Evolutionary conservation across 1,140 invertebrate species (phyloP).

Genomic region (Metopolophium dirhodum): DNA sequence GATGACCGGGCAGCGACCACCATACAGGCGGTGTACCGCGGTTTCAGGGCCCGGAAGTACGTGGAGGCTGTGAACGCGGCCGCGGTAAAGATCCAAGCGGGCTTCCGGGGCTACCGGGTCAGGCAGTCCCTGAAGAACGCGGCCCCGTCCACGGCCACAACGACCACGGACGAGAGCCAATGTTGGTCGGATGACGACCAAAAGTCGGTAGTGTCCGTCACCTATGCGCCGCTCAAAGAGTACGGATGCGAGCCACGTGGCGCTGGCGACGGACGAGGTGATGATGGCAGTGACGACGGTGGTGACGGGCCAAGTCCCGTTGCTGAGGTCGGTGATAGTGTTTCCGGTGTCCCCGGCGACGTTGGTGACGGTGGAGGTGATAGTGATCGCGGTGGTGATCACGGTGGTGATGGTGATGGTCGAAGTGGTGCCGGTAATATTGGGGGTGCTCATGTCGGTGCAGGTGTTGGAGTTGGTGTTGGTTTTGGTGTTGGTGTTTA

Average conservation of each 20-base stretch:
- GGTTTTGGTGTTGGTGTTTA: background rate
- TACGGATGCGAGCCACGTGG: background rate
- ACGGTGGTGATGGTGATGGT: too few species aligned
- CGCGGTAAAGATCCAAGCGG: constrained; percentile 77
- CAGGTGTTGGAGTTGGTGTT: too few species aligned
- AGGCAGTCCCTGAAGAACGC: constrained; percentile 69
- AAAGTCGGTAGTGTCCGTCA: constrained; percentile 40
- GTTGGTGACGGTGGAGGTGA: too few species aligned
- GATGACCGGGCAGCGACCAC: constrained; percentile 56
- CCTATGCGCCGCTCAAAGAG: background rate
- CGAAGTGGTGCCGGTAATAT: background rate
- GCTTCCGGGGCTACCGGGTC: constrained; percentile 74
- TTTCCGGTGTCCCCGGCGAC: too few species aligned
- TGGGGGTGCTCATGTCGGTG: background rate
- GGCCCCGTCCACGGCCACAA: background rate
- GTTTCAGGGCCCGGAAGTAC: constrained; percentile 59
- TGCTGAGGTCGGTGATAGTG: too few species aligned
- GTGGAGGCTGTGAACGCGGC: constrained; percentile 63
- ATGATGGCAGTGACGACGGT: background rate
- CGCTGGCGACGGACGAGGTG: background rate
- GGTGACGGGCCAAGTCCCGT: too few species aligned
- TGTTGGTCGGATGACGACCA: constrained; percentile 47
- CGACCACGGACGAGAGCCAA: constrained; percentile 14
- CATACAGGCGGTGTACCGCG: constrained; percentile 59
- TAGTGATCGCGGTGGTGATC: background rate